Evolutionary conservation across 2,888 invertebrate species (phyloP), one percentile per base, ranked within the genome.

Genomic region (Pogonocherus hispidulus): DNA sequence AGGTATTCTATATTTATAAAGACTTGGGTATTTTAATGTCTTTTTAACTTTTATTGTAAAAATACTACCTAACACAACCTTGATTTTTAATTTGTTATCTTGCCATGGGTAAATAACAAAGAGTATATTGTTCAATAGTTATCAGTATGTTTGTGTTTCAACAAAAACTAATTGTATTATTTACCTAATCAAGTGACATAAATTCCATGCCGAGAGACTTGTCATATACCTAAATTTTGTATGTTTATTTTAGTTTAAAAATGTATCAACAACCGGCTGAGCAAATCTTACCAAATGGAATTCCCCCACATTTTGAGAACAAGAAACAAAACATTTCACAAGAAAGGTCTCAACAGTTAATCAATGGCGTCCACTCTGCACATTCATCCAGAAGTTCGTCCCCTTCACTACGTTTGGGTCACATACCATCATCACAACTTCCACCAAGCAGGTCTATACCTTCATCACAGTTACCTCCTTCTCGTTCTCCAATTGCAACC

Each of bases 371-470:
- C 32, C 81, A 81, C 72, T 85, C 85, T 8, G 79, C 83, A 22
- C 82, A 83, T 67, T 85, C 85, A 6, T 86, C 86, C 11, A 79
- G 86, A 67, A 84, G 84, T 66, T 81, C 84, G 3, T 85, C 86
- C 4, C 84, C 86, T 11, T 76, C 80, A n/a, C 66, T 76, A 22
- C 77, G 80, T 22, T 72, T 76, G 37, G 74, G 79, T 55, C 73
- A 67, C 37, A 82, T 84, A 62, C 83, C 84, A 49, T 49, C 79
- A 49, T 79, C 83, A 18, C 84, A 84, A 67, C 71, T 84, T 51
- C 84, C 81, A n/a, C 73, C 76, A 4, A 49, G 44, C 54, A 74
- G 80, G 62, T 66, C 72, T 9, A 82, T 84, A 66, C 83, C 84
- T 41, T 55, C 78, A 54, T 79, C 83, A 19, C 84, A 84, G 69